These are phyloP conservation scores for Syrista parreyssii DNA, from an alignment of 2,888 invertebrate genomes.

Conservation along the genomic window DNA sequence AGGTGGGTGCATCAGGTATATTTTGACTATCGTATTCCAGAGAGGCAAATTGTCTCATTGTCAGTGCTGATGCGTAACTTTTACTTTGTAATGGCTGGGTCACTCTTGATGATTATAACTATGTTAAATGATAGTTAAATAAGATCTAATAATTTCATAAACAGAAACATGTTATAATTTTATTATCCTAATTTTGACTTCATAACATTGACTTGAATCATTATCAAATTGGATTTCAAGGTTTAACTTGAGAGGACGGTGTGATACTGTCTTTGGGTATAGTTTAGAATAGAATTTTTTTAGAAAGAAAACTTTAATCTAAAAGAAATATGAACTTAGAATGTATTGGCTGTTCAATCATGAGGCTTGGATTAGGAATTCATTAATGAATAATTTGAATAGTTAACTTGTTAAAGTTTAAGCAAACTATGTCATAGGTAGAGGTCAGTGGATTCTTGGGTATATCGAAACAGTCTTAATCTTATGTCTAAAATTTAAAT, in stretches of 20 bases:
- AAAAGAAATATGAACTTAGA: background rate
- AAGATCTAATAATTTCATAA: background rate
- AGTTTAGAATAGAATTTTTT: background rate
- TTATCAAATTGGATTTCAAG: background rate
- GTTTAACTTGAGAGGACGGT: background rate
- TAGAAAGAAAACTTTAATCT: background rate
- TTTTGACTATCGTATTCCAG: too few species aligned
- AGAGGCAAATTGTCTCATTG: background rate
- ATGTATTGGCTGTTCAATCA: background rate
- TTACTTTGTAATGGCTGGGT: background rate
- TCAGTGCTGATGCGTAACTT: background rate
- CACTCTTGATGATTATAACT: too few species aligned
- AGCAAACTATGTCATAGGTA: background rate
- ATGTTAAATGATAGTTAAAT: background rate
- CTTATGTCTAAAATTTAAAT: background rate
- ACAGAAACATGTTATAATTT: background rate
- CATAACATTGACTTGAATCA: background rate
- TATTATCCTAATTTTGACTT: background rate
- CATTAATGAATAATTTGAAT: too few species aligned
- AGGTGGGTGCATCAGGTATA: background rate
- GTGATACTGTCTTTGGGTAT: background rate
- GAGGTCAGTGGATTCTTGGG: background rate
- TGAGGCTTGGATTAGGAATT: background rate
- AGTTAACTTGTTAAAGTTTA: background rate
- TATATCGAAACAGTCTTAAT: background rate